Evolutionary conservation across 2,113 vertebrate genomes (phyloP).

Genomic region (Cebidichthys violaceus): DNA sequence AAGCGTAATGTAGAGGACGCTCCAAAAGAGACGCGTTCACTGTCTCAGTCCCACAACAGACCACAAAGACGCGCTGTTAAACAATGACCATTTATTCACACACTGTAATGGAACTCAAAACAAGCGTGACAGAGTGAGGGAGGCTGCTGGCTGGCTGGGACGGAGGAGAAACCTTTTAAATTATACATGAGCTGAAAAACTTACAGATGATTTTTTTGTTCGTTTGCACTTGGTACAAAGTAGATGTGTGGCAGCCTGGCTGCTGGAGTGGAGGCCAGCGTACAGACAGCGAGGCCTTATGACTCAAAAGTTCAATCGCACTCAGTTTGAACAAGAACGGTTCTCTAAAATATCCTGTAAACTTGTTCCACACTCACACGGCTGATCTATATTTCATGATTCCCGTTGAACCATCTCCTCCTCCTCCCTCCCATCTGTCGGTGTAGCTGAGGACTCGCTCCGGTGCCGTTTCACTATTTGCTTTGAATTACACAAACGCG

Average conservation of each 20-base stretch:
- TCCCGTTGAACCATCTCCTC: not conserved
- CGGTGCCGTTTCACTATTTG: constrained; percentile 26
- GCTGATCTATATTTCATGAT: constrained; percentile 6
- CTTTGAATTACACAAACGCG: constrained; percentile 58
- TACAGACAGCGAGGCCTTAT: not conserved
- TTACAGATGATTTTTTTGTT: constrained; percentile 21
- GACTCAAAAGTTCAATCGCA: constrained; percentile 44
- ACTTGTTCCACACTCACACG: constrained; percentile 11
- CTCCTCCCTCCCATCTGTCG: not conserved
- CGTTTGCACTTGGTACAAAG: constrained; percentile 55
- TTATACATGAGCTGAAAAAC: constrained; percentile 51
- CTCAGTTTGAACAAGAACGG: constrained; percentile 19
- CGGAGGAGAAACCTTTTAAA: constrained; percentile 52
- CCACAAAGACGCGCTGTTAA: constrained; percentile 60
- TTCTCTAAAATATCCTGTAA: constrained; percentile 21
- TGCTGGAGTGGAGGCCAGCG: constrained; percentile 4
- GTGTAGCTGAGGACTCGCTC: not conserved
- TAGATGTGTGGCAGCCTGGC: constrained; percentile 24
- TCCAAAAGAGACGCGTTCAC: constrained; percentile 14
- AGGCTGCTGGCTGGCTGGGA: constrained; percentile 29
- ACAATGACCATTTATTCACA: constrained; percentile 82
- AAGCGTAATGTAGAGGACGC: constrained; percentile 1
- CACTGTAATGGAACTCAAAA: constrained; percentile 70
- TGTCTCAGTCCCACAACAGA: constrained; percentile 28
- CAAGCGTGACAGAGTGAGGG: constrained; percentile 64